These are phyloP conservation scores for Cebus imitator DNA, from an alignment of 2,113 vertebrate genomes.

Conservation along the genomic window DNA sequence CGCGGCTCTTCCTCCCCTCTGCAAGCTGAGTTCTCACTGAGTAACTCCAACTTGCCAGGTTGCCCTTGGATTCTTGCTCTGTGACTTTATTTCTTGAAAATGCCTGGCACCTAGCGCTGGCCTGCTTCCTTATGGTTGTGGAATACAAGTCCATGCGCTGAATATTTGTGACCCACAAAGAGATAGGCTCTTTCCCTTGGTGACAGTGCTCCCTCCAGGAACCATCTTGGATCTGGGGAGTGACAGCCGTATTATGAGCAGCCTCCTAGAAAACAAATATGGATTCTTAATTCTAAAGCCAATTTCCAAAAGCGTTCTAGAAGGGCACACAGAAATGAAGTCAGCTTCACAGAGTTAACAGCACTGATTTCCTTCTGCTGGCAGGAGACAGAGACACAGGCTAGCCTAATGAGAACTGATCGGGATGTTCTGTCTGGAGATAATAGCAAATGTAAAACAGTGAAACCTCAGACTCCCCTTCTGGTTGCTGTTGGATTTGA, in stretches of 20 bases:
- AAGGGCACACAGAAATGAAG: constrained; percentile 51
- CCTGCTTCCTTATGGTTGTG: background rate
- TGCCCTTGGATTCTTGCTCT: background rate
- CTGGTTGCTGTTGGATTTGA: constrained; percentile 50
- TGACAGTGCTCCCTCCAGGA: background rate
- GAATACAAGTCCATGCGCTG: background rate
- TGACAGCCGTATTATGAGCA: background rate
- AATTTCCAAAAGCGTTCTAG: constrained; percentile 47
- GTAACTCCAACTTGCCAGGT: rapidly evolving
- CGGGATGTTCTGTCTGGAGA: background rate
- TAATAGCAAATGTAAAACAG: constrained; percentile 61
- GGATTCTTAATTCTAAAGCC: constrained; percentile 71
- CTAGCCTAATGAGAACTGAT: constrained; percentile 60
- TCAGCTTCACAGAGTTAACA: constrained; percentile 6
- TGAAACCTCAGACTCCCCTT: constrained; percentile 38
- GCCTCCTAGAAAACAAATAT: constrained; percentile 50
- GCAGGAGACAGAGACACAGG: constrained; percentile 36
- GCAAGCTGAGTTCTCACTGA: rapidly evolving
- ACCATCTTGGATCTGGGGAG: background rate
- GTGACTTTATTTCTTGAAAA: background rate
- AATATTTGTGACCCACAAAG: background rate
- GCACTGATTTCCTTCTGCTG: background rate
- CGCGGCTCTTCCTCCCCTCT: rapidly evolving
- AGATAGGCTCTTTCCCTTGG: background rate
- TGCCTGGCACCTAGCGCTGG: rapidly evolving